Percentiles rank a stretch among this genome's conserved stretches.
Evolutionary conservation across 2,113 vertebrate species (phyloP).

Genomic region (Stomatorhinus ivindoensis): DNA sequence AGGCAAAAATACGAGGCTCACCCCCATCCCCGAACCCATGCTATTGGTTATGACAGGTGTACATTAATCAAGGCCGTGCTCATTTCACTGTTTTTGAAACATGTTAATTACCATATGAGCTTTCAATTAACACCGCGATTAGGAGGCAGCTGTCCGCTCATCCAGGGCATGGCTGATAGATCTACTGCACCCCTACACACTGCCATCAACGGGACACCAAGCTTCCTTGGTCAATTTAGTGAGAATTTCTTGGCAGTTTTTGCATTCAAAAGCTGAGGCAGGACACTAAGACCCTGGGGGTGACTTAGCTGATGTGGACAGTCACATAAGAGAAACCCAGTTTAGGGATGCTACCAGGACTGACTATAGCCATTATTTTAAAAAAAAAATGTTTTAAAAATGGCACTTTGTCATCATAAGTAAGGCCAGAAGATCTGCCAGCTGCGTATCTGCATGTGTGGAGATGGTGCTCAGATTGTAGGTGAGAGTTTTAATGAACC

Average conservation of each 20-base stretch:
- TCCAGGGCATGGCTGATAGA: background rate
- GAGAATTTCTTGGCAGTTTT: background rate
- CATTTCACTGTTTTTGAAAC: constrained; percentile 39
- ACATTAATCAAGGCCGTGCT: constrained; percentile 46
- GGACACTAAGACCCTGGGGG: background rate
- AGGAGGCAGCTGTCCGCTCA: constrained; percentile 5
- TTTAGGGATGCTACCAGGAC: background rate
- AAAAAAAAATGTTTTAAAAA: background rate
- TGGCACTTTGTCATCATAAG: background rate
- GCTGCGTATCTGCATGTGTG: background rate
- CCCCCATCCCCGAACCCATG: constrained; percentile 42
- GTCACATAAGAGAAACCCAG: background rate
- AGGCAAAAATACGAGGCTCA: constrained; percentile 32
- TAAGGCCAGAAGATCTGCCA: background rate
- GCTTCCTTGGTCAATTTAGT: background rate
- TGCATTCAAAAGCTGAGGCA: background rate
- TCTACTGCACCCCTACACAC: background rate
- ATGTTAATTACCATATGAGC: constrained; percentile 36
- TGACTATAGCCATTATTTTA: background rate
- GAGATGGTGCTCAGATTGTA: background rate
- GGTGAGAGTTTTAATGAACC: background rate
- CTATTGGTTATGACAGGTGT: constrained; percentile 53
- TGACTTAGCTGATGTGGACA: background rate
- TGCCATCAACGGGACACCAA: background rate
- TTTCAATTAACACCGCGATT: constrained; percentile 42